These are phyloP conservation scores for Eucera pruinosa DNA, from an alignment of 2,888 invertebrate genomes.

Conservation along the genomic window DNA sequence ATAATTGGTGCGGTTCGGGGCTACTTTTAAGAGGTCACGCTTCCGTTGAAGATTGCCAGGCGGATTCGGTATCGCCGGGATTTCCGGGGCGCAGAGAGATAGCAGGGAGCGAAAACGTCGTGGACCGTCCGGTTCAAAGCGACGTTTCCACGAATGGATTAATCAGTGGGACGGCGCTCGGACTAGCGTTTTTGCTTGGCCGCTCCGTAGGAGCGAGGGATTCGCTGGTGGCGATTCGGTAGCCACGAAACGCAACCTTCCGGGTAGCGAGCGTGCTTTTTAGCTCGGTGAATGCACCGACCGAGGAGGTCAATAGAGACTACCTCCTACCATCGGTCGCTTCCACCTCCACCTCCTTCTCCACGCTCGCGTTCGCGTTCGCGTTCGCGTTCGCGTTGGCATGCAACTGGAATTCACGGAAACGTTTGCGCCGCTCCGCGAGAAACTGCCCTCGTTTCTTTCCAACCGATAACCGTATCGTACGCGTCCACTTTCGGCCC, in stretches of 20 bases:
- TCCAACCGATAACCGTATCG: slow-evolving; percentile 34
- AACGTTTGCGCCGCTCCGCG: slow-evolving; percentile 37
- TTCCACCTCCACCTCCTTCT: slow-evolving; percentile 17
- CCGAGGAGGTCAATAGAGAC: slow-evolving; percentile 40
- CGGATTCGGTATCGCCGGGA: no score
- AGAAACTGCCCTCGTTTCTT: slow-evolving; percentile 49
- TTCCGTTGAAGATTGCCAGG: neutral
- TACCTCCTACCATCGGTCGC: slow-evolving; percentile 17
- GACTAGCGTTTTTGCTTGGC: no score
- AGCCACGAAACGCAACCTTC: slow-evolving; percentile 21
- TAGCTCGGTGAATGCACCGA: slow-evolving; percentile 30
- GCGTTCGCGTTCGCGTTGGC: slow-evolving; percentile 32
- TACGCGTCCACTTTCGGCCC: slow-evolving; percentile 29
- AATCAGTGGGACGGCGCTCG: no score
- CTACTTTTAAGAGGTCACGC: slow-evolving; percentile 38
- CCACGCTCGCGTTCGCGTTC: no score
- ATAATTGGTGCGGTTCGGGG: slow-evolving; percentile 70
- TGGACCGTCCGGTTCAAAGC: no score
- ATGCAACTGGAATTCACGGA: slow-evolving; percentile 51
- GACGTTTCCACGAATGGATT: no score
- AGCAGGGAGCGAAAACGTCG: no score
- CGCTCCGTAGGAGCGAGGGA: no score
- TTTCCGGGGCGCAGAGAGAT: no score
- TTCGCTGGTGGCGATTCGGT: no score
- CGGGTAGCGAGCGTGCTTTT: slow-evolving; percentile 1